phyloP scores from a whole-genome alignment of 2,797 vertebrate species.

The Holocentrus rufus region DNA sequence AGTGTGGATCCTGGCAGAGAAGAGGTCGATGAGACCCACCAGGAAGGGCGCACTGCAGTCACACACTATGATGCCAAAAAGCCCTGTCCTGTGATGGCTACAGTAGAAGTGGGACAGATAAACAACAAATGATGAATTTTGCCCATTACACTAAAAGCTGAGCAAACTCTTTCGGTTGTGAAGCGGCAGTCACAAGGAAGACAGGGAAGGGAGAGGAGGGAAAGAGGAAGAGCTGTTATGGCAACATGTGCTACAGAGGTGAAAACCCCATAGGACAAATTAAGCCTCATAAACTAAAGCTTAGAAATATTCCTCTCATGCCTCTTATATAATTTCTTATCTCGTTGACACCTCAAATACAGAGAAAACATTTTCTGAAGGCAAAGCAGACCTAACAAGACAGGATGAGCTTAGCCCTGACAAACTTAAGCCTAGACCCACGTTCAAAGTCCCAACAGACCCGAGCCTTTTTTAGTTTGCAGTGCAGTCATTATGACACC shows the following conservation, averaged over 20 bases:
- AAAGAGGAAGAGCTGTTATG: conserved; percentile 33
- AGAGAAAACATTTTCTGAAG: conserved; percentile 6
- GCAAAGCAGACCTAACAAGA: not conserved
- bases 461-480: conserved; percentile 34
- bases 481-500: conserved; percentile 24
- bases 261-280: not conserved
- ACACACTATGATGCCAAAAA: conserved; percentile 41
- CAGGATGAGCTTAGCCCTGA: conserved; percentile 9
- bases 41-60: conserved; percentile 47
- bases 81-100: conserved; percentile 16
- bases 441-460: conserved; percentile 6
- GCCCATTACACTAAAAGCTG: conserved; percentile 11
- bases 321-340: not conserved
- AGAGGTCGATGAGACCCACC: conserved; percentile 44
- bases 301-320: not conserved
- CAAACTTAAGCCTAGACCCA: conserved; percentile 14
- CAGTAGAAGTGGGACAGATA: conserved; percentile 14
- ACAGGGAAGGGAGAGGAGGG: not conserved
- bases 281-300: not conserved
- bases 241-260: conserved; percentile 35
- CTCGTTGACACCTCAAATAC: not conserved
- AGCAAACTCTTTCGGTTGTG: not conserved
- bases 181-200: not conserved
- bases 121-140: conserved; percentile 19
- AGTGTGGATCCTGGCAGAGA: conserved; percentile 26